These are phyloP conservation scores for Caradrina clavipalpis DNA, from an alignment of 2,888 invertebrate species.

Conservation along the genomic window DNA sequence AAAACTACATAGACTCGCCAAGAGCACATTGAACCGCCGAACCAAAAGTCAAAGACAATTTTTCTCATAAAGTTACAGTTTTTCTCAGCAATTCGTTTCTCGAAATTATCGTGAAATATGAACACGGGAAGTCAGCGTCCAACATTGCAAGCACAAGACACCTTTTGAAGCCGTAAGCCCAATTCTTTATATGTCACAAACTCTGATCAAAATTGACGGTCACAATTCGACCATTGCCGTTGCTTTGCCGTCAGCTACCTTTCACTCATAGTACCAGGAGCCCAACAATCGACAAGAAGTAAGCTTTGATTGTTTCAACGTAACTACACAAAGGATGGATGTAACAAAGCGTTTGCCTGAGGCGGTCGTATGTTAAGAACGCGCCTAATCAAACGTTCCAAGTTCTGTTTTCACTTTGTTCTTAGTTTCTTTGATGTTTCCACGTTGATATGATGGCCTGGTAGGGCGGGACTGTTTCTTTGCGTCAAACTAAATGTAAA, in stretches of 20 bases:
- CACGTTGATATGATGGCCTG: conserved; percentile 81
- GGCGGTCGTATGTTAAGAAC: conserved; percentile 83
- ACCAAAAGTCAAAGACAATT: not conserved
- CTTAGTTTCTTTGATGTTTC: conserved; percentile 87
- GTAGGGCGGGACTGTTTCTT: conserved; percentile 74
- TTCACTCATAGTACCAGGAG: conserved; percentile 70
- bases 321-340: conserved; percentile 77
- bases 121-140: conserved; percentile 23
- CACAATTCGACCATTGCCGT: conserved; percentile 48
- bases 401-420: conserved; percentile 86
- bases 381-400: conserved; percentile 88
- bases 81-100: not conserved
- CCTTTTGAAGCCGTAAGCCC: conserved; percentile 46
- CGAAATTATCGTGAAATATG: conserved; percentile 15
- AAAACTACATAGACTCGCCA: no score
- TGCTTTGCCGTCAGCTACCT: conserved; percentile 52
- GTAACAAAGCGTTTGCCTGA: conserved; percentile 85
- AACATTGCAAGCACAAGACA: conserved; percentile 12
- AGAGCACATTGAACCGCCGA: not conserved
- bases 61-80: not conserved
- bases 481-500: conserved; percentile 60
- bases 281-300: conserved; percentile 82
- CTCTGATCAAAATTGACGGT: conserved; percentile 58
- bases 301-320: conserved; percentile 75
- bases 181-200: conserved; percentile 31